Evolutionary conservation across 2,113 vertebrate species (phyloP).

Genomic region (Colius striatus): DNA sequence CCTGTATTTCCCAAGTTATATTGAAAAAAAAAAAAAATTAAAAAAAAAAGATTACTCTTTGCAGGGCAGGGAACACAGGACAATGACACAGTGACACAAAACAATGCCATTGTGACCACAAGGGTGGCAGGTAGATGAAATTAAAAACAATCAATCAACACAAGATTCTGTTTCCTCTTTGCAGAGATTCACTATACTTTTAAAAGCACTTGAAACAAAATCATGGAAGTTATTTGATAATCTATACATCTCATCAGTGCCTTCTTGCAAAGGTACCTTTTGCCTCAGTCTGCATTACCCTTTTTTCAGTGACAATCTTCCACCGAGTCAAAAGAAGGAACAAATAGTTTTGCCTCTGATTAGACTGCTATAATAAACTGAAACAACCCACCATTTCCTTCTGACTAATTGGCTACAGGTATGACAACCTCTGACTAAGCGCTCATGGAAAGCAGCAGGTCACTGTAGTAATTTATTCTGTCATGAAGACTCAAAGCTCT

Average conservation of each 20-base stretch:
- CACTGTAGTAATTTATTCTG: background rate
- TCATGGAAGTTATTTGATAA: background rate
- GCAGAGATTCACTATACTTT: background rate
- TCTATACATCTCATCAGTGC: accelerated
- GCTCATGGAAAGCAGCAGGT: background rate
- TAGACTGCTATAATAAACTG: background rate
- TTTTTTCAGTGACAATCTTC: background rate
- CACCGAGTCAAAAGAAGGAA: background rate
- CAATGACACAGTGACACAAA: background rate
- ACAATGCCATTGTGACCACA: background rate
- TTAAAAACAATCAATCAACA: background rate
- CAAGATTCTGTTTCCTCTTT: background rate
- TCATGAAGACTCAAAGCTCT: background rate
- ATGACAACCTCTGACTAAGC: background rate
- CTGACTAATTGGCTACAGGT: background rate
- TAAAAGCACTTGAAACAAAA: background rate
- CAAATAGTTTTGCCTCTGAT: background rate
- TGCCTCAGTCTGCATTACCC: background rate
- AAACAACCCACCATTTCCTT: background rate
- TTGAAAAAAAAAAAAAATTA: background rate
- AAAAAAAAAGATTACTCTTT: too few relatives aligned
- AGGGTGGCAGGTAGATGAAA: background rate
- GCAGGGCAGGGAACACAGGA: background rate
- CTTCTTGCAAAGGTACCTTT: background rate
- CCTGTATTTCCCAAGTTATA: background rate